phyloP scores from a whole-genome alignment of 2,888 invertebrate species.

The Temnothorax unifasciatus region DNA sequence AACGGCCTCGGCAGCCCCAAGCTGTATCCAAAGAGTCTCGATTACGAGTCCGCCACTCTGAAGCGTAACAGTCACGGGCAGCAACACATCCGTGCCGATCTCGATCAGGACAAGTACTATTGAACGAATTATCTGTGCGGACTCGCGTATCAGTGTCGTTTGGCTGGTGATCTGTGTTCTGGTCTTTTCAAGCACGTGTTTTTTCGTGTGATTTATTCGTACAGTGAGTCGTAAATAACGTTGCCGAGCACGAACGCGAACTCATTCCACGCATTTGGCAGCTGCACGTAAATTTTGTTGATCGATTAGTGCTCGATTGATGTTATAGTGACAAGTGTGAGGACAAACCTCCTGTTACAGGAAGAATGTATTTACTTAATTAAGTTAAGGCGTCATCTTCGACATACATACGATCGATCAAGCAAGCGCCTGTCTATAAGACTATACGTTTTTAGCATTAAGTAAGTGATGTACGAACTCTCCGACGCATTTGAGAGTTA shows the following conservation, averaged over 20 bases:
- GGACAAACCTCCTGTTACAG: not conserved
- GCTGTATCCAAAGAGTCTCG: constrained; percentile 91
- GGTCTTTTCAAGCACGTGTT: not conserved
- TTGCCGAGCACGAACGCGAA: not conserved
- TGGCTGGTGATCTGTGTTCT: constrained; percentile 5
- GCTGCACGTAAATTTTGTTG: not conserved
- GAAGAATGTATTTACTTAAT: constrained; percentile 58
- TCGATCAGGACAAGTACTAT: constrained; percentile 90
- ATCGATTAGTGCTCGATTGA: not conserved
- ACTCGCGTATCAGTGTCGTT: not conserved
- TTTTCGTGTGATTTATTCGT: constrained; percentile 22
- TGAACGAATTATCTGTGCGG: constrained; percentile 80
- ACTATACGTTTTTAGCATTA: constrained; percentile 34
- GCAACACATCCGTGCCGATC: constrained; percentile 88
- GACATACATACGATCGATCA: not conserved
- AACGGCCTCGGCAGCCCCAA: constrained; percentile 88
- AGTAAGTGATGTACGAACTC: constrained; percentile 3
- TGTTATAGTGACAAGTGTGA: not conserved
- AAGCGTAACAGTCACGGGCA: constrained; percentile 91
- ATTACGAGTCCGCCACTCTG: constrained; percentile 93
- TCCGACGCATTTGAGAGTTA: constrained; percentile 20
- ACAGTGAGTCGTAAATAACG: not conserved
- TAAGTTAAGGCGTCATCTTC: constrained; percentile 44
- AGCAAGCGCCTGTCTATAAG: not conserved
- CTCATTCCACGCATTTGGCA: constrained; percentile 36